Percentiles rank a stretch among this genome's conserved stretches.
phyloP scores from a whole-genome alignment of 2,797 vertebrate species.

The Discoglossus pictus region DNA sequence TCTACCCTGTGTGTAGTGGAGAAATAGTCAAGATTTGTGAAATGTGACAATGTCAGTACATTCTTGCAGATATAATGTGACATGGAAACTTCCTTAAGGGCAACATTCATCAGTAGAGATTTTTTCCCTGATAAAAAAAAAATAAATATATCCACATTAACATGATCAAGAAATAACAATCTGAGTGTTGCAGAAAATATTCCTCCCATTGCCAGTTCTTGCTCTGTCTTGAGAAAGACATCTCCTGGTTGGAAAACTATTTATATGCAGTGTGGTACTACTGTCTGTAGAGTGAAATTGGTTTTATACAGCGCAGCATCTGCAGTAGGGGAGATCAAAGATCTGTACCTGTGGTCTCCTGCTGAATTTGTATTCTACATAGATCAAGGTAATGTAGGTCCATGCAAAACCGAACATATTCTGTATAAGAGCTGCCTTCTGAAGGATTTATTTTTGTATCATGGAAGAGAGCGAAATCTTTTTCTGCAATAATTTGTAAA shows the following conservation, averaged over 20 bases:
- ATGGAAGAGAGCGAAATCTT: slow-evolving; percentile 15
- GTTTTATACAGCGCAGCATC: slow-evolving; percentile 67
- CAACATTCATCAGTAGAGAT: no score
- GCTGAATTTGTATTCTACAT: slow-evolving; percentile 62
- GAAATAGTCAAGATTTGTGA: no score
- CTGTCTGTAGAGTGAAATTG: slow-evolving; percentile 65
- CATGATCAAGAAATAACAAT: no score
- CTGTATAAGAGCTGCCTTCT: slow-evolving; percentile 21
- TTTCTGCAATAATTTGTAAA: not conserved
- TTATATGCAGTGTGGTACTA: slow-evolving; percentile 64
- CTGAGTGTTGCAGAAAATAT: no score
- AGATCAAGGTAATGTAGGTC: slow-evolving; percentile 51
- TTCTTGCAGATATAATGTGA: no score
- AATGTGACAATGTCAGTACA: no score
- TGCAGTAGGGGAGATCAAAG: slow-evolving; percentile 67
- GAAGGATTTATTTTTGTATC: slow-evolving; percentile 17
- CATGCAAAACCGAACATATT: slow-evolving; percentile 14
- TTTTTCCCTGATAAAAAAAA: no score
- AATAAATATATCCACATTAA: no score
- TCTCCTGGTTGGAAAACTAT: slow-evolving; percentile 61
- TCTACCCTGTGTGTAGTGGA: no score
- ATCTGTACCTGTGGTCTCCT: slow-evolving; percentile 62
- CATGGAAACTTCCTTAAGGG: no score
- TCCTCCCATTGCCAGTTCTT: no score
- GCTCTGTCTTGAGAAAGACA: slow-evolving; percentile 42